phyloP scores from a whole-genome alignment of 92 coral and sea anemone genomes.

The Nematostella vectensis region DNA sequence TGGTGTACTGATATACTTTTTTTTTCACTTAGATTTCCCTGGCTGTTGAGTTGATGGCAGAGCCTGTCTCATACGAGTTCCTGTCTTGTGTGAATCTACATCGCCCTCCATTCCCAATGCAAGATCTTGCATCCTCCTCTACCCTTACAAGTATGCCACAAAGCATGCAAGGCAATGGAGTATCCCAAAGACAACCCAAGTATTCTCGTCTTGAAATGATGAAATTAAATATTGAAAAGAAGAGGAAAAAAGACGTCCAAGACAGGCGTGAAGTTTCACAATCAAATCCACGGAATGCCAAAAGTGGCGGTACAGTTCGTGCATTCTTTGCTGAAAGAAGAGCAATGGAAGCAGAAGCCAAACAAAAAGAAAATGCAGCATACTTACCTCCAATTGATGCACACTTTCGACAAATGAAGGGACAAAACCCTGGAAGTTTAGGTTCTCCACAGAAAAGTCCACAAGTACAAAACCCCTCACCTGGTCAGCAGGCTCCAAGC shows the following conservation, averaged over 20 bases:
- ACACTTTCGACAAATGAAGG: slow-evolving; percentile 64
- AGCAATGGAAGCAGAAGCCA: slow-evolving; percentile 67
- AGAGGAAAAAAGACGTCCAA: slow-evolving; percentile 69
- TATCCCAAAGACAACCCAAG: slow-evolving; percentile 31
- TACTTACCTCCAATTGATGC: slow-evolving; percentile 79
- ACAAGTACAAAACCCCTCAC: background rate
- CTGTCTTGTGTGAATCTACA: slow-evolving; percentile 2
- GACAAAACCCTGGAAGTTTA: slow-evolving; percentile 18
- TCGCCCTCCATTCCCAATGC: slow-evolving; percentile 1
- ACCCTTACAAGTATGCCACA: slow-evolving; percentile 16
- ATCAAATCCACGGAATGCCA: slow-evolving; percentile 15
- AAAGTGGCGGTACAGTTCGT: slow-evolving; percentile 78
- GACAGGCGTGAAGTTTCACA: slow-evolving; percentile 48
- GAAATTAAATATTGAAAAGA: slow-evolving; percentile 62
- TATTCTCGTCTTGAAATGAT: slow-evolving; percentile 73
- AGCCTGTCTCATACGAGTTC: slow-evolving; percentile 12
- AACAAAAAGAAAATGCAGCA: slow-evolving; percentile 39
- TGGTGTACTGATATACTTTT: background rate
- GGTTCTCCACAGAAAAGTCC: slow-evolving; percentile 8
- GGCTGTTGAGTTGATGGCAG: slow-evolving; percentile 12
- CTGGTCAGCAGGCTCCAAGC: slow-evolving; percentile 1
- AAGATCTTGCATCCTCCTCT: background rate
- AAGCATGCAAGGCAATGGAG: slow-evolving; percentile 41
- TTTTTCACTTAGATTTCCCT: background rate
- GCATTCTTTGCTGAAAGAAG: slow-evolving; percentile 90